phyloP scores from a whole-genome alignment of 2,797 vertebrate species.

The Pseudocheirus occidentalis region DNA sequence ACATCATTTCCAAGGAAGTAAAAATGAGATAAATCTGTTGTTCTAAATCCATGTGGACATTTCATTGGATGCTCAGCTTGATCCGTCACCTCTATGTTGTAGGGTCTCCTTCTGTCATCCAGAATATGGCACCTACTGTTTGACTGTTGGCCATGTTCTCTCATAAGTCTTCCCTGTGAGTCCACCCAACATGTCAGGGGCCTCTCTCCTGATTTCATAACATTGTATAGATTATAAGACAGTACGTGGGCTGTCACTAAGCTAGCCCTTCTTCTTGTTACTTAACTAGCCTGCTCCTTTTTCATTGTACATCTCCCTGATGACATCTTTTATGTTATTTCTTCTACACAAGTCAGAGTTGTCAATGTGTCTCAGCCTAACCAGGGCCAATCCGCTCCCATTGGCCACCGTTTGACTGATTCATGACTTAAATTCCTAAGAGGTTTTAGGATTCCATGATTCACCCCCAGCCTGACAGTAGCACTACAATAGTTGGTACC shows the following conservation, averaged over 20 bases:
- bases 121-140: not conserved
- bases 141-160: not conserved
- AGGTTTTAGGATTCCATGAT: not conserved
- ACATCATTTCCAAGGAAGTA: not conserved
- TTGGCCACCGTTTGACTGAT: not conserved
- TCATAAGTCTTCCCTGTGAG: not conserved
- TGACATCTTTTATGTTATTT: not conserved
- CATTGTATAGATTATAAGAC: not conserved
- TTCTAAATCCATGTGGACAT: not conserved
- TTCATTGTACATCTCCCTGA: not conserved
- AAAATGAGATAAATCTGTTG: not conserved
- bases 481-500: not conserved
- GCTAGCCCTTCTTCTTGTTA: not conserved
- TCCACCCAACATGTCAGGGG: not conserved
- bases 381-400: not conserved
- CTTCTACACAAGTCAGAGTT: not conserved
- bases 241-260: not conserved
- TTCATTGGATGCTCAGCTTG: not conserved
- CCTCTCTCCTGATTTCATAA: not conserved
- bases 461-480: not conserved
- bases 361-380: not conserved
- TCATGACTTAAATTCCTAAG: not conserved
- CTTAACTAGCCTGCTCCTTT: not conserved
- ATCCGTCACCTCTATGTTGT: not conserved
- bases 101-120: not conserved